A percentile compares a stretch with the other conserved stretches of the same genome.
Conservation (phyloP, 1,140 invertebrate species). For the Zaprionus kolodkinae region DNA sequence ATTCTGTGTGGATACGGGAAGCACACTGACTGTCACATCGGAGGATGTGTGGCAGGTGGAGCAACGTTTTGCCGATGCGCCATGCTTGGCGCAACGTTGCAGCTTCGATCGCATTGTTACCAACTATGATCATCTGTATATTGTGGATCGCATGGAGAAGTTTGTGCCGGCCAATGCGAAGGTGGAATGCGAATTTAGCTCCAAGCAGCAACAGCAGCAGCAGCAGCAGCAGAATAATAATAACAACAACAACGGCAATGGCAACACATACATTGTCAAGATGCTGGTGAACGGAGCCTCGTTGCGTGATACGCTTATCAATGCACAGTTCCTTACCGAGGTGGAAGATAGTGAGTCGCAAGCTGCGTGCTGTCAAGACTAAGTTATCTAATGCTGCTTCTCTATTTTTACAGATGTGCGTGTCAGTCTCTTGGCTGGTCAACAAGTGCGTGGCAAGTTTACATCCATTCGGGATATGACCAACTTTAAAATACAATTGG, state of each 20-base stretch:
- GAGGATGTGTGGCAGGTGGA: constrained; percentile 89
- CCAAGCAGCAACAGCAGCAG: constrained; percentile 37
- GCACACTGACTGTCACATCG: constrained; percentile 86
- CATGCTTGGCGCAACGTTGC: constrained; percentile 89
- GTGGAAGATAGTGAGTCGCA: constrained; percentile 59
- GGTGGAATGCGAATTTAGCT: constrained; percentile 69
- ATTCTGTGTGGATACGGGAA: constrained; percentile 91
- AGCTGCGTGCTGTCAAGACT: too few relatives aligned
- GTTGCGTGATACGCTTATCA: constrained; percentile 60
- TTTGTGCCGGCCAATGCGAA: constrained; percentile 69
- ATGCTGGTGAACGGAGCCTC: constrained; percentile 68
- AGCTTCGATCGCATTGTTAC: constrained; percentile 86
- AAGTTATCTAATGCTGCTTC: neutral
- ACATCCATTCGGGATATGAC: constrained; percentile 72
- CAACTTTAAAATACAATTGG: constrained; percentile 75
- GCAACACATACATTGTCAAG: constrained; percentile 58
- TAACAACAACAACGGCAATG: neutral
- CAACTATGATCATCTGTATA: constrained; percentile 85
- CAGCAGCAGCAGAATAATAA: constrained; percentile 14
- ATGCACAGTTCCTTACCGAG: constrained; percentile 64
- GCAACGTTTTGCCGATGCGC: constrained; percentile 87
- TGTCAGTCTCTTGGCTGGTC: constrained; percentile 69
- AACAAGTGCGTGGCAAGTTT: constrained; percentile 76
- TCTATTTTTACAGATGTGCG: constrained; percentile 55
- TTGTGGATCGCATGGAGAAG: constrained; percentile 86